A percentile compares a stretch with the other conserved stretches of the same genome.
Conservation (phyloP, 2,797 vertebrate genomes). For the Botia almorhae region DNA sequence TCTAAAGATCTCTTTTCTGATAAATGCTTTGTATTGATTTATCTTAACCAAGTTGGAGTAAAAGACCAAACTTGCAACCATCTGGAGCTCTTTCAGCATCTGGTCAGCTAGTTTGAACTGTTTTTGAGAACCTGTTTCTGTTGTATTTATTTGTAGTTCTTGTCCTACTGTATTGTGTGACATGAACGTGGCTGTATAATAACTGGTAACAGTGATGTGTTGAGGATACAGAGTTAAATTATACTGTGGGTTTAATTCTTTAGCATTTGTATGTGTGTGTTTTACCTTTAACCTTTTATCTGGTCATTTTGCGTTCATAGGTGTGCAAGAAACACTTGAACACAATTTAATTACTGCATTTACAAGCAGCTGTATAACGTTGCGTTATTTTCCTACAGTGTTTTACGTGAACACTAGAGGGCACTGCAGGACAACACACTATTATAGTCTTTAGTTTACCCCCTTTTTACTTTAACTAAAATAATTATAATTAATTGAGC, state of each 20-base stretch:
- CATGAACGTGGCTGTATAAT: conserved; percentile 68
- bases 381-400: neutral
- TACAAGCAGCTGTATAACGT: neutral
- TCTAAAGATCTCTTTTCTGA: conserved; percentile 62
- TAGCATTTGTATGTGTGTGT: neutral
- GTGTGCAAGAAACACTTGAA: too few relatives aligned
- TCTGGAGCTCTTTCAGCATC: conserved; percentile 71
- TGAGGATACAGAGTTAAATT: conserved; percentile 19
- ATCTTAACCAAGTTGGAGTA: conserved; percentile 68
- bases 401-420: conserved; percentile 48
- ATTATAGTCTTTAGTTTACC: neutral
- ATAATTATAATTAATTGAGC: too few relatives aligned
- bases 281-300: neutral
- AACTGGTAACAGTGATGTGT: conserved; percentile 50
- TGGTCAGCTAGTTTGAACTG: conserved; percentile 66
- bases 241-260: conserved; percentile 7
- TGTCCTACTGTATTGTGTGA: conserved; percentile 63
- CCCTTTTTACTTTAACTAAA: neutral
- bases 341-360: neutral
- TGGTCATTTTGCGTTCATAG: neutral
- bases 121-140: conserved; percentile 65
- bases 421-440: conserved; percentile 41
- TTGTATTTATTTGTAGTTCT: conserved; percentile 64
- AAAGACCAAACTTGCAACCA: conserved; percentile 74
- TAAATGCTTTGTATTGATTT: conserved; percentile 71